Evolutionary conservation across 1,140 invertebrate species (phyloP).

Genomic region (Camponotus floridanus): DNA sequence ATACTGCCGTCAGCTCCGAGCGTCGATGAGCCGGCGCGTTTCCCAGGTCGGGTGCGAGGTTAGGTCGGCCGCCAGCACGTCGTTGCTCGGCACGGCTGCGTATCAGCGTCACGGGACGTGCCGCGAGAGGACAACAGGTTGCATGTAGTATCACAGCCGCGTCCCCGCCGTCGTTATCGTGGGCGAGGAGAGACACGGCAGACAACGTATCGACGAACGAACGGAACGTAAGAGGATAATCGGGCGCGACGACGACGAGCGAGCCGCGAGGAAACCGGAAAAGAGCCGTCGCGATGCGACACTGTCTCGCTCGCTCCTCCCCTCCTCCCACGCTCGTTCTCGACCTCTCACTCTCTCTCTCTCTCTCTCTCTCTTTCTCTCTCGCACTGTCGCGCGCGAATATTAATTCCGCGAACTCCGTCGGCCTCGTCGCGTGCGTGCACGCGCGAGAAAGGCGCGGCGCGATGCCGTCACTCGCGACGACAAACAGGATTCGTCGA

Average conservation of each 20-base stretch:
- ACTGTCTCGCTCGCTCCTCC: not conserved
- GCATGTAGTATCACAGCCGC: conserved; percentile 68
- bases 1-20: conserved; percentile 76
- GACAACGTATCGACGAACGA: conserved; percentile 58
- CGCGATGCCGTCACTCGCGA: conserved; percentile 1
- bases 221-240: not conserved
- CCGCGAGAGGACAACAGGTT: conserved; percentile 80
- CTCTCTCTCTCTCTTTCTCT: conserved; percentile 1
- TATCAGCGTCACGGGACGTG: conserved; percentile 60
- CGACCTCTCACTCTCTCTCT: too few relatives aligned
- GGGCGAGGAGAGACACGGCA: conserved; percentile 64
- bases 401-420: not conserved
- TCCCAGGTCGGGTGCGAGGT: conserved; percentile 53
- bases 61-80: conserved; percentile 66
- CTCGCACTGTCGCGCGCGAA: not conserved
- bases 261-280: not conserved
- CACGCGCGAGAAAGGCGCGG: conserved; percentile 64
- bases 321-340: not conserved
- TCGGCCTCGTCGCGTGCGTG: conserved; percentile 63
- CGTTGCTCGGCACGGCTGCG: conserved; percentile 42
- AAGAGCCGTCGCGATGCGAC: conserved; percentile 4
- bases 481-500: not conserved
- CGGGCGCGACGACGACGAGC: not conserved
- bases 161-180: conserved; percentile 21
- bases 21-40: conserved; percentile 63